phyloP scores from a whole-genome alignment of 2,888 invertebrate genomes.

The Volucella inflata region DNA sequence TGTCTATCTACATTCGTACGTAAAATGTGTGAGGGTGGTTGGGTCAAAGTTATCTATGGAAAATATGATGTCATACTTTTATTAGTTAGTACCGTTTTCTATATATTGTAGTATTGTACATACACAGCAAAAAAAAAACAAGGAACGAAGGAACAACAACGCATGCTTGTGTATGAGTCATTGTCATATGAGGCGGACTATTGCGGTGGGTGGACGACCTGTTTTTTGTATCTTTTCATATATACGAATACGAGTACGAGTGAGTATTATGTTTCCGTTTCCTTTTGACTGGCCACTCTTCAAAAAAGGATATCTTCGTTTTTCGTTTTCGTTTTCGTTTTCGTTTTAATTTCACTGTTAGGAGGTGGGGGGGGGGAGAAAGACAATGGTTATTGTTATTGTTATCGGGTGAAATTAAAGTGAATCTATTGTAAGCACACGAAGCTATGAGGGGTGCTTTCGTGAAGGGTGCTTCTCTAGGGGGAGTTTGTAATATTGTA shows the following conservation, averaged over 20 bases:
- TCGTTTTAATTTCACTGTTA: slow-evolving; percentile 57
- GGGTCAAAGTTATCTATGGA: slow-evolving; percentile 29
- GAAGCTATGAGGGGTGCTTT: slow-evolving; percentile 49
- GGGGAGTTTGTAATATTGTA: slow-evolving; percentile 56
- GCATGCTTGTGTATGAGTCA: slow-evolving; percentile 74
- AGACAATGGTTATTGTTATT: slow-evolving; percentile 72
- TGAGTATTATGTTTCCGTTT: slow-evolving; percentile 64
- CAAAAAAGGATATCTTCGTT: slow-evolving; percentile 42
- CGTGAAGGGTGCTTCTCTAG: slow-evolving; percentile 16
- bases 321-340: slow-evolving; percentile 44
- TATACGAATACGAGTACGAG: too few species aligned
- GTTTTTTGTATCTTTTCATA: slow-evolving; percentile 33
- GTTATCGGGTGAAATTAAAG: slow-evolving; percentile 64
- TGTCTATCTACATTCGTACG: background rate
- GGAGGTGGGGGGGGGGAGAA: slow-evolving; percentile 41
- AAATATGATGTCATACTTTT: slow-evolving; percentile 76
- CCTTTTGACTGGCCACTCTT: slow-evolving; percentile 67
- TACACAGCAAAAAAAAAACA: slow-evolving; percentile 2
- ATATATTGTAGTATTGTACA: slow-evolving; percentile 19
- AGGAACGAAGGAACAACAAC: slow-evolving; percentile 61
- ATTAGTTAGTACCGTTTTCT: slow-evolving; percentile 62
- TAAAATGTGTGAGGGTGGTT: slow-evolving; percentile 53
- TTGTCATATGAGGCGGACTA: slow-evolving; percentile 65
- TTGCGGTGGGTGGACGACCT: slow-evolving; percentile 50
- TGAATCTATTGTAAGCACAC: slow-evolving; percentile 43